Evolutionary conservation across 1,140 invertebrate genomes (phyloP).

Genomic region (Bombus turneri): DNA sequence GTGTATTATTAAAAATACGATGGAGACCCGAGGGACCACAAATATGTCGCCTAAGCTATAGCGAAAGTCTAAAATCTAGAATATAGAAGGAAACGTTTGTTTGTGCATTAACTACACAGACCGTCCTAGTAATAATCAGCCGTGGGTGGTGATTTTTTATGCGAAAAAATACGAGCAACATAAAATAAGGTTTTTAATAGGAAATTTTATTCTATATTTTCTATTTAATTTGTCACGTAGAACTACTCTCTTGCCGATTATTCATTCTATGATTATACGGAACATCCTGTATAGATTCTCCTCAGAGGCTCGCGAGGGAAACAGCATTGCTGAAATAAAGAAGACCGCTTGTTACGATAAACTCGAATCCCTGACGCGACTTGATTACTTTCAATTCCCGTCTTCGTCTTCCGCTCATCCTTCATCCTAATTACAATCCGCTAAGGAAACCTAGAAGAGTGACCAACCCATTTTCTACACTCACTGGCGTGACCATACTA

Average conservation of each 20-base stretch:
- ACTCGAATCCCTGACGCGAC: not conserved
- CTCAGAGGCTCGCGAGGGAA: not conserved
- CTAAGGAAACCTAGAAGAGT: not conserved
- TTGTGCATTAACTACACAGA: no score
- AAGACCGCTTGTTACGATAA: not conserved
- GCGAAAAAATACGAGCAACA: no score
- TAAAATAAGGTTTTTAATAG: no score
- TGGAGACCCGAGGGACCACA: no score
- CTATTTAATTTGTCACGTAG: not conserved
- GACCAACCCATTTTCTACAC: conserved; percentile 15
- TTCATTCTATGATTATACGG: not conserved
- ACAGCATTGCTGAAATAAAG: not conserved
- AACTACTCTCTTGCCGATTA: no score
- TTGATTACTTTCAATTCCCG: conserved; percentile 17
- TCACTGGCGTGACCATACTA: not conserved
- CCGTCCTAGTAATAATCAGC: no score
- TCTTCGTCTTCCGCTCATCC: not conserved
- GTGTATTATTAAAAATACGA: no score
- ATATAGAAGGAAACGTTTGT: no score
- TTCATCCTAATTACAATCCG: not conserved
- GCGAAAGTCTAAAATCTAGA: no score
- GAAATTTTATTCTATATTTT: not conserved
- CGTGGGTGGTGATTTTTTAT: no score
- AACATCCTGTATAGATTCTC: no score
- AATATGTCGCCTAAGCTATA: no score